Percentiles rank a stretch among this genome's conserved stretches.
Evolutionary conservation across 1,140 invertebrate species (phyloP).

Genomic region (Oryzaephilus surinamensis): DNA sequence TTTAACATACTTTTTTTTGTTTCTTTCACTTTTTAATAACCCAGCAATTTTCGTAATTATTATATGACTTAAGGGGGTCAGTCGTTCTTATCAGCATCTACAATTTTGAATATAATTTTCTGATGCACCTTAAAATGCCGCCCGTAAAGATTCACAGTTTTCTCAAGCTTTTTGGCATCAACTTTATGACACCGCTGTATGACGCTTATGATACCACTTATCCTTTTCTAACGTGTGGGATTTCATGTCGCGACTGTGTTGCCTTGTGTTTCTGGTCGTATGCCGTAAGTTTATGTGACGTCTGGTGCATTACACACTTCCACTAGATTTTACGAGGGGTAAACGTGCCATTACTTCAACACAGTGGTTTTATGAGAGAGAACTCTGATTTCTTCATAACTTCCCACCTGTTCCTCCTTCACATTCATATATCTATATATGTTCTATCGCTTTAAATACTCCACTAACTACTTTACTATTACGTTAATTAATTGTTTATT

Average conservation of each 20-base stretch:
- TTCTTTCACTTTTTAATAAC: not conserved
- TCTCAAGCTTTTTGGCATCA: slow-evolving; percentile 27
- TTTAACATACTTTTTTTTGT: not conserved
- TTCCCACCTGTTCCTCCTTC: slow-evolving; percentile 15
- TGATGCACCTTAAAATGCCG: slow-evolving; percentile 18
- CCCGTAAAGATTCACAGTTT: slow-evolving; percentile 18
- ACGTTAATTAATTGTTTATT: no score
- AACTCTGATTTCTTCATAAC: slow-evolving; percentile 23
- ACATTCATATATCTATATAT: no score
- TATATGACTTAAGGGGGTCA: no score
- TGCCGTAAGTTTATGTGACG: slow-evolving; percentile 32
- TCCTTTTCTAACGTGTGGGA: slow-evolving; percentile 19
- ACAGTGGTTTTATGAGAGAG: slow-evolving; percentile 21
- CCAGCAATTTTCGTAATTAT: no score
- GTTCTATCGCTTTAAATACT: no score
- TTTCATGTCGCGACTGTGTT: not conserved
- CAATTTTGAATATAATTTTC: slow-evolving; percentile 20
- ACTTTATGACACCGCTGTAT: slow-evolving; percentile 30
- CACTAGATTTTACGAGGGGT: slow-evolving; percentile 33
- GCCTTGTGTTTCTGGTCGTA: slow-evolving; percentile 11
- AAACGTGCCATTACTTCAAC: slow-evolving; percentile 31
- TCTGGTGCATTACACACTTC: slow-evolving; percentile 34
- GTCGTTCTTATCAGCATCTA: no score
- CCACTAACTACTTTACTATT: no score
- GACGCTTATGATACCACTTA: slow-evolving; percentile 28